A percentile compares a stretch with the other conserved stretches of the same genome.
phyloP scores from a whole-genome alignment of 92 coral and sea anemone species.

The Umimayanthus chanpuru region DNA sequence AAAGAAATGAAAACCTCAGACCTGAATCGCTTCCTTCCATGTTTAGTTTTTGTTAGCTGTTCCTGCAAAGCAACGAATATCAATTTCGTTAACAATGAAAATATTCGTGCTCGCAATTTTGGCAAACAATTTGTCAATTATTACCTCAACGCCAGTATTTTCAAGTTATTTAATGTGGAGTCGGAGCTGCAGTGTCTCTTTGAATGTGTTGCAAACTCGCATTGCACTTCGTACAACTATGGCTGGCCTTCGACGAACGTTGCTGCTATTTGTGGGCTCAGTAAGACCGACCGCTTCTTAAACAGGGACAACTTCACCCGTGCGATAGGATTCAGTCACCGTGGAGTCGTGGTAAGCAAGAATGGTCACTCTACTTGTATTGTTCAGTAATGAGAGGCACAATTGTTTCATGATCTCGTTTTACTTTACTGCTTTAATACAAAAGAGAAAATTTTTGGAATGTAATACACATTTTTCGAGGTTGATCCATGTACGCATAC shows the following conservation, averaged over 20 bases:
- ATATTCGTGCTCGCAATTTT: neutral
- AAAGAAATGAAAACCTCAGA: neutral
- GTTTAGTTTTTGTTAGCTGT: neutral
- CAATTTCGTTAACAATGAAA: neutral
- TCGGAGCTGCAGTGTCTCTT: conserved; percentile 20
- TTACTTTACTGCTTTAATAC: no score
- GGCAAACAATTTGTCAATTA: neutral
- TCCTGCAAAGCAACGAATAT: neutral
- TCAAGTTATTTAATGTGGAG: neutral
- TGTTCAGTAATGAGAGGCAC: no score
- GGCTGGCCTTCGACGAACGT: neutral
- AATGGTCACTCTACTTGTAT: neutral
- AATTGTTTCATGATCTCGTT: no score
- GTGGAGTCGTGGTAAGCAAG: neutral
- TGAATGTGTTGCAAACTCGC: neutral
- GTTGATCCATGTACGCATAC: no score
- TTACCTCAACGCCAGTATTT: conserved; percentile 10
- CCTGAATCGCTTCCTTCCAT: neutral
- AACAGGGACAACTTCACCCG: conserved; percentile 2
- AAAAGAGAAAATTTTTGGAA: no score
- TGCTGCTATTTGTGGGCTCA: neutral
- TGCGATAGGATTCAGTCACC: neutral
- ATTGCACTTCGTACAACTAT: neutral
- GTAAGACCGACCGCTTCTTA: conserved; percentile 3
- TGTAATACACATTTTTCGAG: no score